These are phyloP conservation scores for Dreissena rostriformis DNA, from an alignment of 1,140 invertebrate genomes.

Conservation along the genomic window DNA sequence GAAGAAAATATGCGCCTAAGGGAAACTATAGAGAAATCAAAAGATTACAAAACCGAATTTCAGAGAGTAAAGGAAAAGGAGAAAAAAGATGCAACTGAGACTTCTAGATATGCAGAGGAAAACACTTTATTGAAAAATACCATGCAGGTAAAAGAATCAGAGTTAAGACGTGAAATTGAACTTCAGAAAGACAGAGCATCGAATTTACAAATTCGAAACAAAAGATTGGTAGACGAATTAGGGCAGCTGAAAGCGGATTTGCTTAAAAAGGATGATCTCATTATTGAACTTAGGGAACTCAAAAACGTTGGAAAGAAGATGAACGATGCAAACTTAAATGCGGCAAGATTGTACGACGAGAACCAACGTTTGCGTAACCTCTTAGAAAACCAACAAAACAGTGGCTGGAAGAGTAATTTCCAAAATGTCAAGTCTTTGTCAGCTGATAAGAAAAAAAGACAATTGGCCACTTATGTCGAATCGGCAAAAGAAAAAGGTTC, in stretches of 20 bases:
- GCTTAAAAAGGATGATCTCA: constrained; percentile 42
- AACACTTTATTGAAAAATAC: constrained; percentile 39
- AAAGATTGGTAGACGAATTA: constrained; percentile 38
- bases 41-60: constrained; percentile 50
- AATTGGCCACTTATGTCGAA: constrained; percentile 24
- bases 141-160: constrained; percentile 34
- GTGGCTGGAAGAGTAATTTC: constrained; percentile 50
- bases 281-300: constrained; percentile 30
- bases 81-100: constrained; percentile 6
- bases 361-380: constrained; percentile 45
- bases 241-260: constrained; percentile 40
- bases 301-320: constrained; percentile 32
- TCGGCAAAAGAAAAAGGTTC: constrained; percentile 15
- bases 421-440: constrained; percentile 40
- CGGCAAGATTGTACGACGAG: constrained; percentile 42
- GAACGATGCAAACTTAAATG: constrained; percentile 44
- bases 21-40: constrained; percentile 47
- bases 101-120: constrained; percentile 37
- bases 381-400: constrained; percentile 11
- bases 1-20: constrained; percentile 49
- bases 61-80: constrained; percentile 28
- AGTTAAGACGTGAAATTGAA: constrained; percentile 38
- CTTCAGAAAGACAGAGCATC: constrained; percentile 44
- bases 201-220: constrained; percentile 37
- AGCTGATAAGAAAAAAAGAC: background rate